Percentiles rank a stretch among this genome's conserved stretches.
Evolutionary conservation across 2,888 invertebrate genomes (phyloP).

Genomic region (Caenorhabditis imperialis): DNA sequence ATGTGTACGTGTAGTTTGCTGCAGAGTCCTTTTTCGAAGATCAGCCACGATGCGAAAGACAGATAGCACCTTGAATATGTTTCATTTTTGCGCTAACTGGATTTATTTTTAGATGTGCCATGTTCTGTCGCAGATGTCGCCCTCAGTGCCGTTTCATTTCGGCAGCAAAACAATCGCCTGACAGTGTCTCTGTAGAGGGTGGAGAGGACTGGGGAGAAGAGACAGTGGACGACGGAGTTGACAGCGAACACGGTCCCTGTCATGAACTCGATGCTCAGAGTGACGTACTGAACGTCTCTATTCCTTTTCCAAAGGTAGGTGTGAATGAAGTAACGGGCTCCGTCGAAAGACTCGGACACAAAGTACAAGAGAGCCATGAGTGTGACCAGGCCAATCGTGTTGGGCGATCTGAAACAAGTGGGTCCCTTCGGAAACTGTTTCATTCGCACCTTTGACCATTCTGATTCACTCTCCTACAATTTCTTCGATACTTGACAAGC

Average conservation of each 20-base stretch:
- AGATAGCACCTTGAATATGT: too few relatives aligned
- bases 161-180: background rate
- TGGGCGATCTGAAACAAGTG: background rate
- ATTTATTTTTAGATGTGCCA: too few relatives aligned
- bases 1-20: too few relatives aligned
- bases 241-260: background rate
- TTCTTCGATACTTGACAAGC: background rate
- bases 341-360: background rate
- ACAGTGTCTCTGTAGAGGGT: too few relatives aligned
- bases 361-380: background rate
- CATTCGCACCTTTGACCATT: background rate
- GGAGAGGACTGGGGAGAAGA: background rate
- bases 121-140: too few relatives aligned
- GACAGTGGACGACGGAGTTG: background rate
- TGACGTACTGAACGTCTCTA: constrained; percentile 1
- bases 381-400: background rate
- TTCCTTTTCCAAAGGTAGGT: background rate
- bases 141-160: background rate
- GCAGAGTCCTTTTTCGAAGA: too few relatives aligned
- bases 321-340: background rate
- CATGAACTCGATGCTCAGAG: background rate
- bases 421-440: background rate
- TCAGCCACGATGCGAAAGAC: too few relatives aligned
- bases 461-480: background rate
- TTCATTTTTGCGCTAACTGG: too few relatives aligned